These are phyloP conservation scores for Steatornis caripensis DNA, from an alignment of 2,113 vertebrate genomes.

Conservation along the genomic window DNA sequence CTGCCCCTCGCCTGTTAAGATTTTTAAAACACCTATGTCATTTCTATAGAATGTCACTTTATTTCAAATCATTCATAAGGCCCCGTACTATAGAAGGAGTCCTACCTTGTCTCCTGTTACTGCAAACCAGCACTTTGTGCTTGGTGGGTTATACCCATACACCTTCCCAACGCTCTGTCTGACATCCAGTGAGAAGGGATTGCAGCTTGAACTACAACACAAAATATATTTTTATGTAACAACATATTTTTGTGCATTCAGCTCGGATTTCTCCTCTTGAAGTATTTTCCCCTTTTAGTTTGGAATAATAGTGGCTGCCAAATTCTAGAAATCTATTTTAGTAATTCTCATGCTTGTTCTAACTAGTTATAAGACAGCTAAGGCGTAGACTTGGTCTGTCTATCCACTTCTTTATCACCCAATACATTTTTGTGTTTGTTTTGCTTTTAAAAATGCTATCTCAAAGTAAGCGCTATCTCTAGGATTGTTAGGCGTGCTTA, in stretches of 20 bases:
- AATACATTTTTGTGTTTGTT: background rate
- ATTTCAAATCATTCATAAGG: background rate
- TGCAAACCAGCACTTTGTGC: background rate
- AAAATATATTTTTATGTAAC: background rate
- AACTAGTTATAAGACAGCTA: background rate
- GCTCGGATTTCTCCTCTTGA: background rate
- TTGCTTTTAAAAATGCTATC: background rate
- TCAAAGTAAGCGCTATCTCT: background rate
- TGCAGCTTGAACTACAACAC: background rate
- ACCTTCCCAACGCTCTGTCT: slow-evolving; percentile 66
- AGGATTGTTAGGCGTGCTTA: background rate
- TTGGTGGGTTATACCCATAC: slow-evolving; percentile 67
- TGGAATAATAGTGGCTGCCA: background rate
- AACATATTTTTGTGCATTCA: background rate
- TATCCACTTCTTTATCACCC: background rate
- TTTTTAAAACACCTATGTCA: background rate
- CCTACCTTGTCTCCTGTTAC: slow-evolving; percentile 70
- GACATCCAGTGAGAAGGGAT: background rate
- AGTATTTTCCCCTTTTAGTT: background rate
- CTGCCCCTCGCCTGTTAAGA: slow-evolving; percentile 65
- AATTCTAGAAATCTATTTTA: background rate
- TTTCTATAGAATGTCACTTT: background rate
- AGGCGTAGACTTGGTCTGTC: background rate
- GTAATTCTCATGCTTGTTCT: background rate
- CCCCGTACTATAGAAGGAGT: background rate